Evolutionary conservation across 1,140 invertebrate species (phyloP).

Genomic region (Eurosta solidaginis): DNA sequence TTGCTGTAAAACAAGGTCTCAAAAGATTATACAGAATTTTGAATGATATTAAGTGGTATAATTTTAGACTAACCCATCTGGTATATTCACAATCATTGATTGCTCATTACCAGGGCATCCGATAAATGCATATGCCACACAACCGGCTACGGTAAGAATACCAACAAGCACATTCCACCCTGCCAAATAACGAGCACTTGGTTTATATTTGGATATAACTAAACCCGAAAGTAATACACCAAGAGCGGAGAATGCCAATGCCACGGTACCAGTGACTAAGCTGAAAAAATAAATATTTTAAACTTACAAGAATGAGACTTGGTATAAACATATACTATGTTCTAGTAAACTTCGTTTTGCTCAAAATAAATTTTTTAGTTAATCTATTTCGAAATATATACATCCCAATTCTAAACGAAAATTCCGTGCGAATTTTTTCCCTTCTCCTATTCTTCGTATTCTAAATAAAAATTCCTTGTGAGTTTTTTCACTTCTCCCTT

Average conservation of each 20-base stretch:
- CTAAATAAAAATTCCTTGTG: too few relatives aligned
- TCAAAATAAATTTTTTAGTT: too few relatives aligned
- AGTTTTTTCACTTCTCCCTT: too few relatives aligned
- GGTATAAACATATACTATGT: too few relatives aligned
- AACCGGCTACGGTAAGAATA: constrained; percentile 66
- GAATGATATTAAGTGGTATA: neutral
- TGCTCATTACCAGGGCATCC: constrained; percentile 65
- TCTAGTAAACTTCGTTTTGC: too few relatives aligned
- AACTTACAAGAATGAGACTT: too few relatives aligned
- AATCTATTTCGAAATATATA: too few relatives aligned
- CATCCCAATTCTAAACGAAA: too few relatives aligned
- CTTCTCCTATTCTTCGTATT: too few relatives aligned
- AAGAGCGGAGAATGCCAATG: constrained; percentile 71
- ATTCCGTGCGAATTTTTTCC: too few relatives aligned
- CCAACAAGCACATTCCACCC: constrained; percentile 75
- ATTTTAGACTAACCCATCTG: constrained; percentile 28
- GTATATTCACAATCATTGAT: constrained; percentile 33
- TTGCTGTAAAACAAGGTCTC: constrained; percentile 49
- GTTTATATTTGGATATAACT: constrained; percentile 71
- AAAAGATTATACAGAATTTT: neutral
- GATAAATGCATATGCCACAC: constrained; percentile 70
- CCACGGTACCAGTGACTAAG: constrained; percentile 71
- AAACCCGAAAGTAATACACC: constrained; percentile 72
- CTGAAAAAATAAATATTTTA: constrained; percentile 50
- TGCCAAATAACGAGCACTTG: constrained; percentile 69